These are phyloP conservation scores for Tragelaphus strepsiceros DNA, from an alignment of 2,113 vertebrate genomes.

Conservation along the genomic window DNA sequence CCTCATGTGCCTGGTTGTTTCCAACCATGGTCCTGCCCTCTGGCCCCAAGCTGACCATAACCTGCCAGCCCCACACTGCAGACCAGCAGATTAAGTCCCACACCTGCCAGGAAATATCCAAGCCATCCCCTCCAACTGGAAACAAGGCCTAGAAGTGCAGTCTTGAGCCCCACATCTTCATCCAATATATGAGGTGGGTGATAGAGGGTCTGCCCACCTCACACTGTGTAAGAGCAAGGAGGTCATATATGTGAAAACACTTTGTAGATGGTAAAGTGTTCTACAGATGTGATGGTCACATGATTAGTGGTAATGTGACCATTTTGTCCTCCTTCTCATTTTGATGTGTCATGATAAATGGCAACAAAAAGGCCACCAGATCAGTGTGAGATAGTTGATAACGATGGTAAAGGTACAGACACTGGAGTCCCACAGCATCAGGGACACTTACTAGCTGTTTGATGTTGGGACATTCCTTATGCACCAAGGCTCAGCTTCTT, in stretches of 20 bases:
- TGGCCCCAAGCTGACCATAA: neutral
- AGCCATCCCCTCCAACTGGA: neutral
- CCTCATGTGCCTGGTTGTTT: neutral
- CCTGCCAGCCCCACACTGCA: neutral
- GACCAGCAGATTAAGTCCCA: neutral
- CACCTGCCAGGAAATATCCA: neutral
- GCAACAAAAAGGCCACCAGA: neutral
- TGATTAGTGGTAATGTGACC: neutral
- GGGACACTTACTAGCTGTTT: neutral
- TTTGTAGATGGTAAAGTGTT: neutral
- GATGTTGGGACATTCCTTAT: neutral
- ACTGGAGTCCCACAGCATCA: too few relatives aligned
- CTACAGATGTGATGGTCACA: too few relatives aligned
- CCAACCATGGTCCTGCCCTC: neutral
- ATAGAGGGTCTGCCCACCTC: neutral
- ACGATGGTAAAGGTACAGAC: neutral
- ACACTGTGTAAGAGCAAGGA: neutral
- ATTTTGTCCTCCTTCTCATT: neutral
- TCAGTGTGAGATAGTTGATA: neutral
- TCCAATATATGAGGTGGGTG: neutral
- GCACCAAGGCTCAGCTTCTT: neutral
- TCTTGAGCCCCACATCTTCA: neutral
- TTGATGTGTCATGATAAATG: neutral
- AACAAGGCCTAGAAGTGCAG: neutral
- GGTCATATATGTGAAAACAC: neutral